Percentiles rank a stretch among this genome's conserved stretches.
phyloP scores from a whole-genome alignment of 2,113 vertebrate genomes.

The Gopherus flavomarginatus region DNA sequence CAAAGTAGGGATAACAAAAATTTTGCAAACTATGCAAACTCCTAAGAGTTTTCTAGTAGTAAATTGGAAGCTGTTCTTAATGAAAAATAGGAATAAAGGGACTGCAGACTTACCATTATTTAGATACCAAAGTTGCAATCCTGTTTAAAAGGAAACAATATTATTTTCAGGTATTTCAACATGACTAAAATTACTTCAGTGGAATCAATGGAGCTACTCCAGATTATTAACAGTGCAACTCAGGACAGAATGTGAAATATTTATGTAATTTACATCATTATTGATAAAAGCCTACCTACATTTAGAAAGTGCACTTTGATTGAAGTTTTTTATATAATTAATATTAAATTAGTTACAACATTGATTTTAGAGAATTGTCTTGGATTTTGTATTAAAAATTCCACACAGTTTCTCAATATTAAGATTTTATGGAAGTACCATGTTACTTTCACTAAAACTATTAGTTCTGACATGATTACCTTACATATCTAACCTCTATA shows the following conservation, averaged over 20 bases:
- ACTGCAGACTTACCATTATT: constrained; percentile 69
- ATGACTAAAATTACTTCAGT: neutral
- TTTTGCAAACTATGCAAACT: neutral
- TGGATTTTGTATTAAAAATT: neutral
- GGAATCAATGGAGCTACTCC: neutral
- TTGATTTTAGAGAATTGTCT: neutral
- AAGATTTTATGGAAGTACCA: neutral
- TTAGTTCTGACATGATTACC: neutral
- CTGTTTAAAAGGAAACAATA: constrained; percentile 56
- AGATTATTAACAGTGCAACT: neutral
- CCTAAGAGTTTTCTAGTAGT: neutral
- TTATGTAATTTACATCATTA: constrained; percentile 3
- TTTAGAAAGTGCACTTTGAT: neutral
- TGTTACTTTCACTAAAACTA: neutral
- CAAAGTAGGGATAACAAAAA: neutral
- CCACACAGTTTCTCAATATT: neutral
- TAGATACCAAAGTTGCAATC: constrained; percentile 41
- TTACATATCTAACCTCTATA: neutral
- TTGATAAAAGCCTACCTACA: neutral
- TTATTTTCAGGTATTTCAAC: neutral
- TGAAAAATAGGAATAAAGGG: neutral
- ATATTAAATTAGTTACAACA: neutral
- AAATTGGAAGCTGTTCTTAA: neutral
- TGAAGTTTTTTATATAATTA: neutral
- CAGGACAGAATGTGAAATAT: neutral